These are phyloP conservation scores for Tachina grossa DNA, from an alignment of 2,888 invertebrate genomes.

Conservation along the genomic window DNA sequence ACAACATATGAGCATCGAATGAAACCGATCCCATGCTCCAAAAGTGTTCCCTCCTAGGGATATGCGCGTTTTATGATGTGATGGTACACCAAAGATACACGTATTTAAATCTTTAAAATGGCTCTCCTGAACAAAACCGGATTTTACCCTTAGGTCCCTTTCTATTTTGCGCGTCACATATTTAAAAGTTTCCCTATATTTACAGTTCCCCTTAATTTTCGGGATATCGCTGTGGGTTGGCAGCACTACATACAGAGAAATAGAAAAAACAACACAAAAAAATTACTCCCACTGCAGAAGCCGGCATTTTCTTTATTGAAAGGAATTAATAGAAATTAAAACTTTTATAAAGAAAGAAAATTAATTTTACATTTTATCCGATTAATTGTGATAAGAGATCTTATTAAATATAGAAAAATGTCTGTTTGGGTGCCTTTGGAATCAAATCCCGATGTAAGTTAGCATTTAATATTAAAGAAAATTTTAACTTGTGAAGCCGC, in stretches of 20 bases:
- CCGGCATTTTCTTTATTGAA: conserved; percentile 64
- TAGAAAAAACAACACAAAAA: conserved; percentile 46
- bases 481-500: neutral
- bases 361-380: neutral
- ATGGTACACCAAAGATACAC: too few species aligned
- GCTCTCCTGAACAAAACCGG: too few species aligned
- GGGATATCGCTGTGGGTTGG: neutral
- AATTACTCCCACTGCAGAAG: conserved; percentile 55
- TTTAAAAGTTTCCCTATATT: neutral
- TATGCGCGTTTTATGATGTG: too few species aligned
- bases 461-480: conserved; percentile 31
- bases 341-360: neutral
- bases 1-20: too few species aligned
- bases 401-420: conserved; percentile 75
- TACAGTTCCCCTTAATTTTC: too few species aligned
- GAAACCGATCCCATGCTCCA: too few species aligned
- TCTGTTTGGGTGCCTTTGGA: conserved; percentile 83
- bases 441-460: conserved; percentile 85
- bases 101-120: too few species aligned
- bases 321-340: conserved; percentile 12
- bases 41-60: too few species aligned
- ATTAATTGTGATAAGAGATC: conserved; percentile 39
- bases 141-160: too few species aligned
- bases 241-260: conserved; percentile 24
- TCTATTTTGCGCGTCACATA: too few species aligned